phyloP scores from a whole-genome alignment of 2,888 invertebrate genomes.

The Agrilus mali region DNA sequence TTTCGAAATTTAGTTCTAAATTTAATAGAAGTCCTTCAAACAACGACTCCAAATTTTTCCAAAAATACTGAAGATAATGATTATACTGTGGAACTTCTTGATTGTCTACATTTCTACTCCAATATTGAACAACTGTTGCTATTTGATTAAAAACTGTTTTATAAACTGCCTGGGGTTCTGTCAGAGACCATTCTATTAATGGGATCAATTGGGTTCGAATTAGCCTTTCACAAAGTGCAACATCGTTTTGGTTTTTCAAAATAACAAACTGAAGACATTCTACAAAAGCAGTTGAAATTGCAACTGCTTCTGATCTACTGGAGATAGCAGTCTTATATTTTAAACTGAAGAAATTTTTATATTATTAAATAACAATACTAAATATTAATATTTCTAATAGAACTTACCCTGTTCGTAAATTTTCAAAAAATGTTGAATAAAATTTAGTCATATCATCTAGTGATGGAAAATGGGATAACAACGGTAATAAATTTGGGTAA shows the following conservation, averaged over 20 bases:
- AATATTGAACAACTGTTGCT: slow-evolving; percentile 41
- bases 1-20: slow-evolving; percentile 15
- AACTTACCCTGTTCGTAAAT: slow-evolving; percentile 52
- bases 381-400: slow-evolving; percentile 1
- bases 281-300: slow-evolving; percentile 52
- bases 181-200: slow-evolving; percentile 36
- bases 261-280: slow-evolving; percentile 62
- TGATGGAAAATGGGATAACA: slow-evolving; percentile 56
- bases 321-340: slow-evolving; percentile 43
- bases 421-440: slow-evolving; percentile 54
- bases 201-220: slow-evolving; percentile 34
- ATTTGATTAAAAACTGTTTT: slow-evolving; percentile 39
- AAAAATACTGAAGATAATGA: slow-evolving; percentile 30
- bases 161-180: slow-evolving; percentile 28
- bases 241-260: slow-evolving; percentile 36
- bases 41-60: slow-evolving; percentile 27
- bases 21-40: slow-evolving; percentile 24
- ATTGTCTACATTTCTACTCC: slow-evolving; percentile 36
- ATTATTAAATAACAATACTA: slow-evolving; percentile 2
- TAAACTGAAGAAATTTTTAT: slow-evolving; percentile 36
- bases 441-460: slow-evolving; percentile 41
- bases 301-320: slow-evolving; percentile 54
- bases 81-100: slow-evolving; percentile 25
- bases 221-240: slow-evolving; percentile 31
- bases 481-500: slow-evolving; percentile 61